Percentiles rank a stretch among this genome's conserved stretches.
phyloP scores from a whole-genome alignment of 2,888 invertebrate genomes.

The Caenorhabditis sp. region DNA sequence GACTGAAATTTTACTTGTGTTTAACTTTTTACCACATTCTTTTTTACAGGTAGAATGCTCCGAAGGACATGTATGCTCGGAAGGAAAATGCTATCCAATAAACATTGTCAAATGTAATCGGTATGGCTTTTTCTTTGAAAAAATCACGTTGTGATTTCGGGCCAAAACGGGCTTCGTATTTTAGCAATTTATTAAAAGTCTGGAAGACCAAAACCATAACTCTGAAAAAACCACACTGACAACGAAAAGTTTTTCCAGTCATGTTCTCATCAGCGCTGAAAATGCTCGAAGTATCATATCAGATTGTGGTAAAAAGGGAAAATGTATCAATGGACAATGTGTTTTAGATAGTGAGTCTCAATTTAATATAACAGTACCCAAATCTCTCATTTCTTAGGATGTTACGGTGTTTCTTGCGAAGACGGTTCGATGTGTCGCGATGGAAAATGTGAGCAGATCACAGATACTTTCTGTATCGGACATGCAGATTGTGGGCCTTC shows the following conservation, averaged over 20 bases:
- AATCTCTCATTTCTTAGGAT: too few relatives aligned
- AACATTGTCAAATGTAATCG: conserved; percentile 61
- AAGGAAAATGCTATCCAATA: conserved; percentile 59
- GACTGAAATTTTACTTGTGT: too few relatives aligned
- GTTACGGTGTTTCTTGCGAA: conserved; percentile 56
- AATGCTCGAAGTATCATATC: conserved; percentile 57
- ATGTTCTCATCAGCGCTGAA: conserved; percentile 56
- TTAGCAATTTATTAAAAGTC: not conserved
- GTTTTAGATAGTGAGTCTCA: conserved; percentile 52
- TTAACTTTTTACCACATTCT: too few relatives aligned
- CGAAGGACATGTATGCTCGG: conserved; percentile 44
- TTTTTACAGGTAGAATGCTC: conserved; percentile 56
- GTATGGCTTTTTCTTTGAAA: too few relatives aligned
- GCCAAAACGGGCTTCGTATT: not conserved
- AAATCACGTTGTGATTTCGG: conserved; percentile 11
- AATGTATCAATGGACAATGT: conserved; percentile 66
- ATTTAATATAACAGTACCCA: too few relatives aligned
- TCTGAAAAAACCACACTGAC: not conserved
- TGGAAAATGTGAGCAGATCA: conserved; percentile 58
- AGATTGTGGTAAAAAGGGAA: conserved; percentile 61
- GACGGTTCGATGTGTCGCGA: conserved; percentile 61
- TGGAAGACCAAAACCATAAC: not conserved
- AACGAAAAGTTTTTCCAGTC: conserved; percentile 20
- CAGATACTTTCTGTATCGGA: conserved; percentile 59
- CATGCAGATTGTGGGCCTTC: conserved; percentile 63